Base-by-base conservation (phyloP, 1,140 invertebrate genomes). In the Drosophila kepulauana region DNA sequence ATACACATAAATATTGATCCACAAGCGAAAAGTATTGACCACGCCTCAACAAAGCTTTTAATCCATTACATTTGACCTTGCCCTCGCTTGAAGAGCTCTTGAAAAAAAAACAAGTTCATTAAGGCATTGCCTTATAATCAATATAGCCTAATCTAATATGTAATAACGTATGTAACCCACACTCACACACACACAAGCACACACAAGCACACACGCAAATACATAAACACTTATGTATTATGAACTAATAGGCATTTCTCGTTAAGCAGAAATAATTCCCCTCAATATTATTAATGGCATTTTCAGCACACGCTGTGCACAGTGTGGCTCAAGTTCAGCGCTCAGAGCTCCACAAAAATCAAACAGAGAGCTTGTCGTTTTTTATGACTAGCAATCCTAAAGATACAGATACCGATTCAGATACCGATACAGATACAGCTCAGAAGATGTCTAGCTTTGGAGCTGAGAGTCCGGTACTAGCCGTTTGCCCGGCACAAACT, bases 61-160 rank as follows among this genome's bases (percentile, higher is more conserved):
- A 46, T 13, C 20, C 10, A 57, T 56, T 70, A 62, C 54, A 75
- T 74, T 25, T 74, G 65, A 74, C 71, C 71, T 74, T 74, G 71
- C 35, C 46, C 54, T 16, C 54, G 41, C 1, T 33, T n/a, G 28
- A 8, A 28, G 3, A 41, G 41, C 41, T 28, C 49, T 52, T 20
- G 20, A 41, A n/a, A 57, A n/a, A 57, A 62, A 75, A 79, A 79
- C 76, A 79, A 79, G 76, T 79, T 79, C 67, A 79, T 79, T 79
- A 75, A 51, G 49, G 43, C 46, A 56, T 57, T 62, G 48, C 41
- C 59, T 54, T 62, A 48, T 45, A 66, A 78, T 78, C 76, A 79
- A 75, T 76, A 52, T 56, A 62, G 56, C 76, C 67, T 71, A 75
- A 79, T 79, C 73, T 79, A 71, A 79, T 75, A 67, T 79, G 73